Percentiles rank a stretch among this genome's conserved stretches.
Evolutionary conservation across 64 coral and sea anemone genomes (phyloP).

Genomic region (Pachyseris speciosa): DNA sequence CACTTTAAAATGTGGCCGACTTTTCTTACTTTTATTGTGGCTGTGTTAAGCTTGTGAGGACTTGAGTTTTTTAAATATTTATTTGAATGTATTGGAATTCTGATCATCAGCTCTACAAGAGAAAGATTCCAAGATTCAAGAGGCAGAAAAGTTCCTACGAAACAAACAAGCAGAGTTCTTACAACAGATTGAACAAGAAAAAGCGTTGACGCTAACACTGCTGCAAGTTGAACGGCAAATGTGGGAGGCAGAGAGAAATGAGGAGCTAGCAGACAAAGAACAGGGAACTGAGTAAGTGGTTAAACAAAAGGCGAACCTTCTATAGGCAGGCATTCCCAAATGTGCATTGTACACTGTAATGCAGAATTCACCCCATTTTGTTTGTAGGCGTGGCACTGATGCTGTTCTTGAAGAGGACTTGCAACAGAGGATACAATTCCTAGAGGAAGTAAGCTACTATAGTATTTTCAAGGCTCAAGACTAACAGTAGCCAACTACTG

Average conservation of each 20-base stretch:
- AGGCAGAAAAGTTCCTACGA: conserved; percentile 22
- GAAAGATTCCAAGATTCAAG: conserved; percentile 32
- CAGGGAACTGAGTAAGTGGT: conserved; percentile 69
- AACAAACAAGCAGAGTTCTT: conserved; percentile 72
- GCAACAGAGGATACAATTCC: conserved; percentile 35
- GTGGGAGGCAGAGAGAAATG: conserved; percentile 82
- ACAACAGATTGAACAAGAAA: conserved; percentile 78
- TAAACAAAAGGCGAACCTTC: no score
- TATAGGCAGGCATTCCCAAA: no score
- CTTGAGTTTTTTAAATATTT: background rate
- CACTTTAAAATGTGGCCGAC: no score
- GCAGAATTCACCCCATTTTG: background rate
- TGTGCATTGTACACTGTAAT: background rate
- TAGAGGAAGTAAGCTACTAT: conserved; percentile 20
- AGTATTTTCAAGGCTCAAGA: no score
- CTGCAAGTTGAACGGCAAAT: conserved; percentile 86
- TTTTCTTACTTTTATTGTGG: no score
- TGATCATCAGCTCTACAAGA: conserved; percentile 4
- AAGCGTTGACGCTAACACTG: conserved; percentile 66
- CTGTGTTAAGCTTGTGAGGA: no score
- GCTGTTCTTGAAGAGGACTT: conserved; percentile 15
- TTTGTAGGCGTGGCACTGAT: conserved; percentile 19
- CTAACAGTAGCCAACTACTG: no score
- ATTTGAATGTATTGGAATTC: background rate
- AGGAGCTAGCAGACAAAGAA: background rate